These are phyloP conservation scores for Ericerus pela DNA, from an alignment of 1,140 invertebrate genomes.

Conservation along the genomic window DNA sequence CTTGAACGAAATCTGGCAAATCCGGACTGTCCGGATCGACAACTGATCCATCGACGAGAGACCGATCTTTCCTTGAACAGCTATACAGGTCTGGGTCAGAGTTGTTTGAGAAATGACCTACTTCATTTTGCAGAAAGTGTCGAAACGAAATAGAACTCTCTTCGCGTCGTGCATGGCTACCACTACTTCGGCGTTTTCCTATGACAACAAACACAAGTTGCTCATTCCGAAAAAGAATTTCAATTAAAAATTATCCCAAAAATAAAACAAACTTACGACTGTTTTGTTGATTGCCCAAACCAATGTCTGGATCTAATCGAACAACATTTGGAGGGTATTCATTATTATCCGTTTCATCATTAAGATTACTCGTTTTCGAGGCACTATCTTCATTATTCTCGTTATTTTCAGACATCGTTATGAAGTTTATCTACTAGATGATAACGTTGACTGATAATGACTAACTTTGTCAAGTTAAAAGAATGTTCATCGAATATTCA, in stretches of 20 bases:
- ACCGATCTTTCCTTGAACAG: slow-evolving; percentile 9
- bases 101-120: slow-evolving; percentile 13
- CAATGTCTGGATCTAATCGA: slow-evolving; percentile 1
- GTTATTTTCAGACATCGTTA: too few relatives aligned
- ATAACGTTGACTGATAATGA: too few relatives aligned
- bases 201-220: not conserved
- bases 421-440: too few relatives aligned
- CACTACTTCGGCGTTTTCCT: slow-evolving; percentile 11
- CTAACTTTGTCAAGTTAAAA: too few relatives aligned
- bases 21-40: slow-evolving; percentile 28
- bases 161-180: slow-evolving; percentile 35
- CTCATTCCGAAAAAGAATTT: not conserved
- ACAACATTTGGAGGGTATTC: not conserved
- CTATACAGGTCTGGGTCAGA: slow-evolving; percentile 19
- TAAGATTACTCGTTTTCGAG: too few relatives aligned
- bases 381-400: too few relatives aligned
- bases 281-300: not conserved
- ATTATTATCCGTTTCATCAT: not conserved
- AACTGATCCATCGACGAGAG: slow-evolving; percentile 14
- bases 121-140: slow-evolving; percentile 51
- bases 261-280: not conserved
- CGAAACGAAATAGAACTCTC: slow-evolving; percentile 67
- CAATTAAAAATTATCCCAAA: too few relatives aligned
- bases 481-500: too few relatives aligned
- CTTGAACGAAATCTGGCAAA: slow-evolving; percentile 44